Conservation (phyloP, 37 sponge, comb jelly and placozoan species). For the Bolinopsis microptera region DNA sequence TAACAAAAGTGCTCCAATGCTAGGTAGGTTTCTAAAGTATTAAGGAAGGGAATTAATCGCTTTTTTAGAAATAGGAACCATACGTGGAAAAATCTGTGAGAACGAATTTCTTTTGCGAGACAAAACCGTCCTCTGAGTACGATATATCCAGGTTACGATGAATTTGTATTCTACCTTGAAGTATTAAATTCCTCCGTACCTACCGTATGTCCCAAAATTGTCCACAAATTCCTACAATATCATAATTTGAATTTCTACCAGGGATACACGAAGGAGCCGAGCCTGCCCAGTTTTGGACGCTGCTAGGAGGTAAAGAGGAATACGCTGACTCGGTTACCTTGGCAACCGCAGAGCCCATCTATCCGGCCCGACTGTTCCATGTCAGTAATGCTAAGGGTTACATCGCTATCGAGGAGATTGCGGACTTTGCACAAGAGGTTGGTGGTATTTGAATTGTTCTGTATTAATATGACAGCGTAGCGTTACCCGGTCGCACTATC, state of each 20-base stretch:
- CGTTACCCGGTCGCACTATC: background rate
- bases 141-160: too few species aligned
- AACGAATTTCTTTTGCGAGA: too few species aligned
- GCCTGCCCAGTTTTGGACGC: slow-evolving; percentile 60
- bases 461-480: background rate
- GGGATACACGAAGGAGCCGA: slow-evolving; percentile 60
- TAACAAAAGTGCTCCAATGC: slow-evolving; percentile 61
- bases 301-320: slow-evolving; percentile 51
- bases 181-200: too few species aligned
- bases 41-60: too few species aligned
- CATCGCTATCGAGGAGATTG: slow-evolving; percentile 62
- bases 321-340: slow-evolving; percentile 57
- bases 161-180: too few species aligned
- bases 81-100: too few species aligned
- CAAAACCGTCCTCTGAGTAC: too few species aligned
- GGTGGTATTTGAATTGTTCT: background rate
- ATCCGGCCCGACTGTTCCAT: slow-evolving; percentile 39
- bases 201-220: too few species aligned
- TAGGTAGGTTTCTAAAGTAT: background rate
- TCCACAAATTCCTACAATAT: too few species aligned
- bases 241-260: too few species aligned
- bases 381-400: slow-evolving; percentile 44
- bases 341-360: slow-evolving; percentile 8
- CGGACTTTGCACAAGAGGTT: slow-evolving; percentile 65
- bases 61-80: too few species aligned